phyloP scores from a whole-genome alignment of 2,888 invertebrate genomes.

The Zaprionus lineosus region DNA sequence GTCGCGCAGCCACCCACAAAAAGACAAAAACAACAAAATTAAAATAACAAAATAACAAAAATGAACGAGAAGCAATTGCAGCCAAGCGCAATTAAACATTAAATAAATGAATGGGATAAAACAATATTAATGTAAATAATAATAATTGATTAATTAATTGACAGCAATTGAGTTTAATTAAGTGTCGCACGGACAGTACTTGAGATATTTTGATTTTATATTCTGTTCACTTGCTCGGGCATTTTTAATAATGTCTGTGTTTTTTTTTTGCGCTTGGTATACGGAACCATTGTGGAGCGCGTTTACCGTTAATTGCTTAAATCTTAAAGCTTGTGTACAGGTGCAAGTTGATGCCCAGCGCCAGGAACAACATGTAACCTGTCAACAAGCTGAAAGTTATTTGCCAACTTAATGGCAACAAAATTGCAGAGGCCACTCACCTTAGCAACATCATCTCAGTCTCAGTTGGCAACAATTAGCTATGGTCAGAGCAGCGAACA shows the following conservation, averaged over 20 bases:
- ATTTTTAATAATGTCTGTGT: conserved; percentile 48
- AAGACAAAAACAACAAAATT: background rate
- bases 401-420: conserved; percentile 54
- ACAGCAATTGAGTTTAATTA: conserved; percentile 71
- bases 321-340: conserved; percentile 59
- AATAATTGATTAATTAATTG: conserved; percentile 74
- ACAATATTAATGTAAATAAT: conserved; percentile 34
- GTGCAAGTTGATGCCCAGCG: conserved; percentile 24
- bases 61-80: background rate
- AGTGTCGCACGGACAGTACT: conserved; percentile 44
- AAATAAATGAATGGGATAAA: conserved; percentile 13
- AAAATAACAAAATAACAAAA: background rate
- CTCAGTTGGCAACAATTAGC: conserved; percentile 47
- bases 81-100: conserved; percentile 31
- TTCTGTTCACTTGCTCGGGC: background rate
- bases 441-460: conserved; percentile 50
- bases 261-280: conserved; percentile 19
- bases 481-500: conserved; percentile 29
- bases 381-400: conserved; percentile 47
- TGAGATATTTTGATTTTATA: conserved; percentile 31
- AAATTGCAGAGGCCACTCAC: conserved; percentile 62
- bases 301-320: conserved; percentile 57
- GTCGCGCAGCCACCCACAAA: conserved; percentile 19
- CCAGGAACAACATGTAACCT: conserved; percentile 9
- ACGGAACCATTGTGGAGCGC: conserved; percentile 33